These are phyloP conservation scores for Ridgeia piscesae DNA, from an alignment of 1,140 invertebrate species.

Conservation along the genomic window DNA sequence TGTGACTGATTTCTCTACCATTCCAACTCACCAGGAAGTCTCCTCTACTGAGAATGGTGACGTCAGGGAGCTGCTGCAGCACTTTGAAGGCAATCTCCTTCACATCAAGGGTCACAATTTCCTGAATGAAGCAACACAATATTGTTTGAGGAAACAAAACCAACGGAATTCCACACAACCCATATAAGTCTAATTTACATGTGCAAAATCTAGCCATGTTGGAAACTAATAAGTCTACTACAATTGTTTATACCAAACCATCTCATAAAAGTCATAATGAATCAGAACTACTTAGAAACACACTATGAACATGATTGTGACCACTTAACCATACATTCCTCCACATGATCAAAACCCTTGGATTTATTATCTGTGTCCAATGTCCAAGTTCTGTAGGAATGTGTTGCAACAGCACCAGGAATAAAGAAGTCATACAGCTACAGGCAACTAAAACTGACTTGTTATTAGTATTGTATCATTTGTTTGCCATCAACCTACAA, in stretches of 20 bases:
- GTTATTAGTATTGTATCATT: background rate
- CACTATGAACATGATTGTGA: background rate
- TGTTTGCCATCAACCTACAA: conserved; percentile 27
- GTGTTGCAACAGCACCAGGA: background rate
- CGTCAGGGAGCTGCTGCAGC: conserved; percentile 52
- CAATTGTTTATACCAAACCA: background rate
- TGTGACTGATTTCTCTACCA: background rate
- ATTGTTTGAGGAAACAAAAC: background rate
- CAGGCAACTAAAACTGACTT: background rate
- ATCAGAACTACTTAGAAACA: background rate
- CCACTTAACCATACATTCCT: too few relatives aligned
- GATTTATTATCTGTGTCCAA: too few relatives aligned
- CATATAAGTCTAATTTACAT: too few relatives aligned
- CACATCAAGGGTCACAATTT: conserved; percentile 49
- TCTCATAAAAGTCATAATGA: background rate
- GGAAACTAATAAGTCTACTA: too few relatives aligned
- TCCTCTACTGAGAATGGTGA: conserved; percentile 43
- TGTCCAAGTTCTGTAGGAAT: background rate
- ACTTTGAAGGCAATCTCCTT: conserved; percentile 48
- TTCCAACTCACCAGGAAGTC: conserved; percentile 40
- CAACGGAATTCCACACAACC: too few relatives aligned
- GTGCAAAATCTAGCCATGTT: too few relatives aligned
- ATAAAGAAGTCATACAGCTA: background rate
- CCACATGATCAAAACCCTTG: too few relatives aligned
- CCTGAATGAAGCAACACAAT: conserved; percentile 34